A percentile compares a stretch with the other conserved stretches of the same genome.
phyloP scores from a whole-genome alignment of 2,113 vertebrate genomes.

The Ptyas mucosa region DNA sequence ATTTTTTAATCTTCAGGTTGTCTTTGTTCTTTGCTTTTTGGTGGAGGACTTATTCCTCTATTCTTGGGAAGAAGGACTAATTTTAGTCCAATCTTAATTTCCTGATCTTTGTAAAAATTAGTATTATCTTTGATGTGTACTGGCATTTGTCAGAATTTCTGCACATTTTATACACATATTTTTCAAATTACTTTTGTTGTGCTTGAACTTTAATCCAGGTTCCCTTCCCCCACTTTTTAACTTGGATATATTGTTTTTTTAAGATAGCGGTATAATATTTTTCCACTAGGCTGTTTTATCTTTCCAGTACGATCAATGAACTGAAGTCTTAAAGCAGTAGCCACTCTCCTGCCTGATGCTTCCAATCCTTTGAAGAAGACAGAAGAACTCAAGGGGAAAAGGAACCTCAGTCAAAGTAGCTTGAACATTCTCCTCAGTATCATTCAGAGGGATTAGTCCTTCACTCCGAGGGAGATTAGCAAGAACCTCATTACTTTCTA shows the following conservation, averaged over 20 bases:
- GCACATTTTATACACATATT: neutral
- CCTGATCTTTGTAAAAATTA: neutral
- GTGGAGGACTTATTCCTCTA: neutral
- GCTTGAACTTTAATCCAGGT: neutral
- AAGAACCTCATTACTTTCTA: neutral
- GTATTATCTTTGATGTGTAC: neutral
- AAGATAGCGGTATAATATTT: neutral
- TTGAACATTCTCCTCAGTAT: neutral
- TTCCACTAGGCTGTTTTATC: slow-evolving; percentile 13
- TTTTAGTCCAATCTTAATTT: neutral
- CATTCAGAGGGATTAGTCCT: neutral
- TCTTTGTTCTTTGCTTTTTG: neutral
- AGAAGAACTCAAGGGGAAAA: neutral
- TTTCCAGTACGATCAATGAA: neutral
- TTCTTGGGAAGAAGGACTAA: neutral
- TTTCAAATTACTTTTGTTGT: neutral
- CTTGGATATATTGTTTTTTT: neutral
- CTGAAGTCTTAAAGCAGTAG: slow-evolving; percentile 1
- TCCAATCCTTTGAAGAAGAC: neutral
- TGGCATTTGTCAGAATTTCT: neutral
- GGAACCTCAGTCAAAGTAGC: neutral
- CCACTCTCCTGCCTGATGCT: neutral
- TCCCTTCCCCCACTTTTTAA: neutral
- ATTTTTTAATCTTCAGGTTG: neutral
- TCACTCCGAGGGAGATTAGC: neutral